Conservation (phyloP, 2,797 vertebrate genomes). For the Rhinatrema bivittatum region DNA sequence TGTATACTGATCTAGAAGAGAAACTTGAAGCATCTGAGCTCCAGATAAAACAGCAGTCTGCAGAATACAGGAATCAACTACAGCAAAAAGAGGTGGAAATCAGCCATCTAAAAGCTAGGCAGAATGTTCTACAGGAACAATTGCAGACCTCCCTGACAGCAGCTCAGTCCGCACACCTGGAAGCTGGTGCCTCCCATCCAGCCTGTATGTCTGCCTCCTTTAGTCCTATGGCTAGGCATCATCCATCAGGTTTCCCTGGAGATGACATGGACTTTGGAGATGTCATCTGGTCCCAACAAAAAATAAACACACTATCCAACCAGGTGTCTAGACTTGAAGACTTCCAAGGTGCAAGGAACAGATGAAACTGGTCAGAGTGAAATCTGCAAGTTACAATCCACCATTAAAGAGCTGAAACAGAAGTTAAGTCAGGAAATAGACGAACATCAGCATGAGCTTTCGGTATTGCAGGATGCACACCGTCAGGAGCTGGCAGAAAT, state of each 20-base stretch:
- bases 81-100: conserved; percentile 96
- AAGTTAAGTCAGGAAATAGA: conserved; percentile 82
- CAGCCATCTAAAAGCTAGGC: conserved; percentile 88
- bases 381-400: no score
- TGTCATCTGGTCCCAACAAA: conserved; percentile 88
- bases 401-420: conserved; percentile 86
- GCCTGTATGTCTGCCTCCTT: conserved; percentile 55
- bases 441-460: conserved; percentile 89
- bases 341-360: no score
- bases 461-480: conserved; percentile 86
- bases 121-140: conserved; percentile 82
- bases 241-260: conserved; percentile 68
- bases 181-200: conserved; percentile 25
- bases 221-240: conserved; percentile 45
- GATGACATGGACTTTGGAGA: conserved; percentile 92
- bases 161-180: conserved; percentile 44
- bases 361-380: no score
- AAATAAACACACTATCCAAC: conserved; percentile 88
- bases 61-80: conserved; percentile 76
- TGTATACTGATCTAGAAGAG: conserved; percentile 84
- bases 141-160: conserved; percentile 73
- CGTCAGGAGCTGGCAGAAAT: conserved; percentile 81
- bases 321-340: conserved; percentile 79
- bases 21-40: conserved; percentile 88
- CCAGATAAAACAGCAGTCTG: conserved; percentile 82